These are phyloP conservation scores for Nanorana parkeri DNA, from an alignment of 2,113 vertebrate species.

Conservation along the genomic window DNA sequence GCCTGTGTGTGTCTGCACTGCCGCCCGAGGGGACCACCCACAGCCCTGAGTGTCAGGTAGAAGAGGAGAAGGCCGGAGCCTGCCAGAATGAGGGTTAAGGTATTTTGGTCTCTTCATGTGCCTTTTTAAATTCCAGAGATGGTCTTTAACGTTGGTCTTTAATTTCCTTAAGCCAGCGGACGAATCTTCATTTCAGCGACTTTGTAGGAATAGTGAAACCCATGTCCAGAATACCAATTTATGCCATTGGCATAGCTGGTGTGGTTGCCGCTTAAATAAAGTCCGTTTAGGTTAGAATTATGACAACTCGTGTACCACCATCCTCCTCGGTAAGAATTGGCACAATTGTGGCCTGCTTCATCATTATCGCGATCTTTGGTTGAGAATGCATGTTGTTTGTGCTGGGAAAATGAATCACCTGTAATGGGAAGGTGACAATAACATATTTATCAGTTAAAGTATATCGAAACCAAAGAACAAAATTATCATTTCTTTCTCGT, in stretches of 20 bases:
- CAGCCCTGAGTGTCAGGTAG: too few species aligned
- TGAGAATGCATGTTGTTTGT: background rate
- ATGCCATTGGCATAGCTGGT: slow-evolving; percentile 33
- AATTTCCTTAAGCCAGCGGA: background rate
- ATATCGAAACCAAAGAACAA: too few species aligned
- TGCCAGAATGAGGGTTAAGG: too few species aligned
- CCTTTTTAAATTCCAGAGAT: too few species aligned
- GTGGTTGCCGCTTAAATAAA: slow-evolving; percentile 18
- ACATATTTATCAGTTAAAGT: too few species aligned
- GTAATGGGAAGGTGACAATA: background rate
- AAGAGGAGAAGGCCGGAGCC: too few species aligned
- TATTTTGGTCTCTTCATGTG: too few species aligned
- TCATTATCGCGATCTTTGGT: slow-evolving; percentile 44
- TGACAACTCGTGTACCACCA: slow-evolving; percentile 38
- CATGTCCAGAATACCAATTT: background rate
- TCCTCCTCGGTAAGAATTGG: background rate
- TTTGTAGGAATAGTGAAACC: slow-evolving; percentile 11
- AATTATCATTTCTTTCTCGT: too few species aligned
- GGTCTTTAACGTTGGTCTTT: too few species aligned
- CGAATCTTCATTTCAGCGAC: slow-evolving; percentile 40
- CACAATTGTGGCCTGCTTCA: background rate
- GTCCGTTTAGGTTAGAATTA: slow-evolving; percentile 24
- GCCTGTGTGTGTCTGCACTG: too few species aligned
- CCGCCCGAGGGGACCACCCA: too few species aligned
- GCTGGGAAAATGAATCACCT: slow-evolving; percentile 24